Evolutionary conservation across 2,113 vertebrate species (phyloP).

Genomic region (Lutjanus erythropterus): DNA sequence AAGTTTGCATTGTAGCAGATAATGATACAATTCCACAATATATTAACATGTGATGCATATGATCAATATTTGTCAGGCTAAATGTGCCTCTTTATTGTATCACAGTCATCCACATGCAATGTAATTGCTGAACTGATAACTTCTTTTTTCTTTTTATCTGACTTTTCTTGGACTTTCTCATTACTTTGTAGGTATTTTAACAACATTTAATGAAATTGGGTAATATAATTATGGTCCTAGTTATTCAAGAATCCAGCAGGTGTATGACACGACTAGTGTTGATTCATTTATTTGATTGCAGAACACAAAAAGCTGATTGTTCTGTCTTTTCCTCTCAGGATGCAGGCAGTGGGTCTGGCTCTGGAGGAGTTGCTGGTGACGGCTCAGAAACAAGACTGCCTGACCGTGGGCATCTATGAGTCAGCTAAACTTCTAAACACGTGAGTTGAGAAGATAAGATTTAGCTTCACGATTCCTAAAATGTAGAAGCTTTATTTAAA

Average conservation of each 20-base stretch:
- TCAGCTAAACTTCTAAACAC: constrained; percentile 76
- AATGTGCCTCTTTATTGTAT: background rate
- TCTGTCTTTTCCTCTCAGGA: constrained; percentile 48
- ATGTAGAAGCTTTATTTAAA: too few relatives aligned
- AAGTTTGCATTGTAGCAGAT: too few relatives aligned
- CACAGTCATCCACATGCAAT: background rate
- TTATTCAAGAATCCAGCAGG: background rate
- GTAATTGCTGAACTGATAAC: background rate
- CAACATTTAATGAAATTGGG: background rate
- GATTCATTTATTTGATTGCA: background rate
- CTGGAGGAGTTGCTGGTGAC: constrained; percentile 79
- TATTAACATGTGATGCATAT: too few relatives aligned
- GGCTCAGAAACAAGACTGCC: constrained; percentile 76
- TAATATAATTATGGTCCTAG: background rate
- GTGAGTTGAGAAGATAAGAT: constrained; percentile 61
- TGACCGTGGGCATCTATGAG: constrained; percentile 80
- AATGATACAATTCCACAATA: too few relatives aligned
- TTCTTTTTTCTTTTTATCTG: background rate
- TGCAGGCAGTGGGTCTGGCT: constrained; percentile 71
- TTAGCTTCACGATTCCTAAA: background rate
- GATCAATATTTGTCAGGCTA: too few relatives aligned
- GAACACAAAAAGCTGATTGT: background rate
- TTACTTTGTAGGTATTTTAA: too few relatives aligned
- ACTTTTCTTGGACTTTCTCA: background rate
- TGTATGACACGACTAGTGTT: background rate